These are phyloP conservation scores for Epirrhoe tristata DNA, from an alignment of 2,888 invertebrate genomes.

Conservation along the genomic window DNA sequence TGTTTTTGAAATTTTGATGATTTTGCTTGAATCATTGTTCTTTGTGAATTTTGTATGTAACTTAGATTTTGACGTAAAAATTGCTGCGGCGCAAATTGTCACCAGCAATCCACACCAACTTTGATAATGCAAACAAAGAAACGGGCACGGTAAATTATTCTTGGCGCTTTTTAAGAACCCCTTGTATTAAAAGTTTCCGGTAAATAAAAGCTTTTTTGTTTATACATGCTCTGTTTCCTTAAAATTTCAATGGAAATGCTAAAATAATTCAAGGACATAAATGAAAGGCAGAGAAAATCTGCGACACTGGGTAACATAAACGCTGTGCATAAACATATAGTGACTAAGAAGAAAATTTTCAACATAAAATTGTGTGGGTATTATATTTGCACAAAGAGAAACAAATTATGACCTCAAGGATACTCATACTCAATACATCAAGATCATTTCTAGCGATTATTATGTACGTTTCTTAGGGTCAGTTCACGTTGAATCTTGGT, in stretches of 20 bases:
- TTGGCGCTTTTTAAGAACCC: background rate
- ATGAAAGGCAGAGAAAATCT: conserved; percentile 1
- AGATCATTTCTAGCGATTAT: too few species aligned
- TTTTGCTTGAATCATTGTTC: too few species aligned
- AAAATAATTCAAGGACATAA: background rate
- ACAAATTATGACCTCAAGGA: too few species aligned
- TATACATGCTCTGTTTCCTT: conserved; percentile 8
- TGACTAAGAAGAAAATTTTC: too few species aligned
- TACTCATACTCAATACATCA: too few species aligned
- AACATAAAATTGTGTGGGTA: too few species aligned
- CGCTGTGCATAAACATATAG: too few species aligned
- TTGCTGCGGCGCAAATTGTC: conserved; percentile 11
- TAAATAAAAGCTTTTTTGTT: conserved; percentile 18
- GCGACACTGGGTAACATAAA: background rate
- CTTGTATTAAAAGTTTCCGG: conserved; percentile 20
- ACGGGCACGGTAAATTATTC: conserved; percentile 17
- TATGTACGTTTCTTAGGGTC: too few species aligned
- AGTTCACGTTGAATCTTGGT: too few species aligned
- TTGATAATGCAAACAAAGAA: conserved; percentile 22
- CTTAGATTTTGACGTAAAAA: background rate
- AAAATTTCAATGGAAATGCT: conserved; percentile 5
- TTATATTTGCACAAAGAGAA: too few species aligned
- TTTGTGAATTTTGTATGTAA: background rate
- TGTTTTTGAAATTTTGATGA: background rate
- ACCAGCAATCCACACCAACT: background rate